Evolutionary conservation across 2,888 invertebrate genomes (phyloP), one percentile per base, ranked within the genome.

Genomic region (Rhagium mordax): DNA sequence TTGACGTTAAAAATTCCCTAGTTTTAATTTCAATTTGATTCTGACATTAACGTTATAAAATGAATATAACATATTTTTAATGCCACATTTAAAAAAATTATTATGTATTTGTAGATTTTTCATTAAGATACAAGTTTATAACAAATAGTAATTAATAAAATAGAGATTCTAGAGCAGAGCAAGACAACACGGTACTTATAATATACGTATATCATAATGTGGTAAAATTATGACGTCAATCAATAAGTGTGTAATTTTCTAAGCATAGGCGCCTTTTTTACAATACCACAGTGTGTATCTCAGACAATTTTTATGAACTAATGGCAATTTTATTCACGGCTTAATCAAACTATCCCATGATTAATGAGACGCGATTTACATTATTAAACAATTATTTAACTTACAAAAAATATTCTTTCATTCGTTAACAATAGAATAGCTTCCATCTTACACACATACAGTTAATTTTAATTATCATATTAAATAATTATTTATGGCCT

Each of bases 381-480:
- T 70, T 41, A 69, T 41, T 8, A 24, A 27, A 47, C 61, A 57
- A 70, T 70, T 70, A 70, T 48, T 67, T 47, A 67, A 20, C 8
- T 13, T 47, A 41, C 10, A 41, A 41, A 20, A 20, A 51, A 10
- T 16, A 6, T 51, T 16, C 18, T 41, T 47, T 24, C 21, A n/a
- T 13, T 5, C 60, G 71, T 66, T 66, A 65, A 74, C 71, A 71
- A 68, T 71, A 29, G 61, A 21, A 47, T 47, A 48, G 71, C 74
- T 74, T 48, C 74, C 60, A 69, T 61, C 60, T 74, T 74, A 74
- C 74, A 41, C 72, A 29, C 16, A 13, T 47, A 72, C 75, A 18
- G 69, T 64, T 60, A 69, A 64, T 65, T 73, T 57, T 59, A 66
- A 75, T 75, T 67, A 75, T 47, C 64, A 72, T 62, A 16, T 41